Evolutionary conservation across 2,888 invertebrate species (phyloP).

Genomic region (Hypolimnas misippus): DNA sequence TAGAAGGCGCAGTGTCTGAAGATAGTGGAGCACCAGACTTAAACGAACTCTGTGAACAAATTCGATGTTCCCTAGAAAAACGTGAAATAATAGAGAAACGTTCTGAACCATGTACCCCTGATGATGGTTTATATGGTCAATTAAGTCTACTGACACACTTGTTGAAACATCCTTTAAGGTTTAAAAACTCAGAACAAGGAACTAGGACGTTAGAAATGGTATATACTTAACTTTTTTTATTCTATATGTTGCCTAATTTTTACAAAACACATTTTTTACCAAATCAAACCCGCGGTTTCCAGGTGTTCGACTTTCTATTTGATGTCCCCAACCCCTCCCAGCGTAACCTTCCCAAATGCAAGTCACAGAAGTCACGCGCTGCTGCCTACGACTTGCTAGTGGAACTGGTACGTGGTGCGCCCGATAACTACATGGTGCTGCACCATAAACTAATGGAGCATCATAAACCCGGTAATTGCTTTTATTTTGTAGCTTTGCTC

Average conservation of each 20-base stretch:
- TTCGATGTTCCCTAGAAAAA: constrained; percentile 89
- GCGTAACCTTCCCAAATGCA: constrained; percentile 95
- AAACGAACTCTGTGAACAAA: constrained; percentile 89
- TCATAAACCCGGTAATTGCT: constrained; percentile 88
- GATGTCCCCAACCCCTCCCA: constrained; percentile 94
- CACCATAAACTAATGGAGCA: constrained; percentile 93
- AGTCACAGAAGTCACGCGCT: constrained; percentile 94
- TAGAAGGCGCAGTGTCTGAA: constrained; percentile 74
- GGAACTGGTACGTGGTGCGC: constrained; percentile 92
- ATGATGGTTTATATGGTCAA: constrained; percentile 95
- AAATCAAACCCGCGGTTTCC: constrained; percentile 36
- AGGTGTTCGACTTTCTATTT: constrained; percentile 94
- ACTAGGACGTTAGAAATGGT: constrained; percentile 86
- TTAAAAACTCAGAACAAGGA: constrained; percentile 91
- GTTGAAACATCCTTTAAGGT: constrained; percentile 94
- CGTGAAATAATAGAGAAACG: constrained; percentile 93
- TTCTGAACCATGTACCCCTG: constrained; percentile 91
- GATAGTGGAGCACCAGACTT: constrained; percentile 83
- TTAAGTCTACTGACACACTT: constrained; percentile 94
- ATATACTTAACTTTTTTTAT: background rate
- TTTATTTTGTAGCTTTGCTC: too few species aligned
- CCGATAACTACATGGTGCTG: constrained; percentile 93
- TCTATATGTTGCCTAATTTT: too few species aligned
- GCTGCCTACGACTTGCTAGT: constrained; percentile 96
- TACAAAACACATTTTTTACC: background rate